Evolutionary conservation across 1,140 invertebrate genomes (phyloP).

Genomic region (Lamellibrachia luymesi): DNA sequence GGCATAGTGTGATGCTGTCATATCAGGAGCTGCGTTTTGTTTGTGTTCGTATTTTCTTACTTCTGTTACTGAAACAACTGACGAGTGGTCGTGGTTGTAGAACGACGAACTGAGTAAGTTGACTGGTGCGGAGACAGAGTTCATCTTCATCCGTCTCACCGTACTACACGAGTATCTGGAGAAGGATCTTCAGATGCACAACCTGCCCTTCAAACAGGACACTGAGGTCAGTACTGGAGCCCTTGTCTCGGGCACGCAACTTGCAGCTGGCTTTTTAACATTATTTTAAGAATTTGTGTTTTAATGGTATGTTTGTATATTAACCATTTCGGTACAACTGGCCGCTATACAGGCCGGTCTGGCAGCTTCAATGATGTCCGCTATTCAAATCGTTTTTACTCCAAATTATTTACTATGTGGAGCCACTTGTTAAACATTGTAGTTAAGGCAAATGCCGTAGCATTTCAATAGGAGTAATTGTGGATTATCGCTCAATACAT

Average conservation of each 20-base stretch:
- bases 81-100: background rate
- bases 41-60: background rate
- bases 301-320: no score
- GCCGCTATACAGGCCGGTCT: no score
- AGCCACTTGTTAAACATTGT: no score
- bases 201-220: conserved; percentile 79
- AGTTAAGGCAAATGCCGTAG: no score
- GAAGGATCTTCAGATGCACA: conserved; percentile 82
- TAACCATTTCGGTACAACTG: no score
- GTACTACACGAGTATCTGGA: conserved; percentile 94
- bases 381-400: no score
- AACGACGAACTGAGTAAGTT: conserved; percentile 30
- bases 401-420: no score
- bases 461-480: no score
- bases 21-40: background rate
- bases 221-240: conserved; percentile 54
- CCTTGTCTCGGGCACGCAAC: background rate
- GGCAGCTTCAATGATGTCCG: no score
- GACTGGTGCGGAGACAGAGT: conserved; percentile 48
- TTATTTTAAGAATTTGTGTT: background rate
- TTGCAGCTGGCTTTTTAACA: background rate
- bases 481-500: no score
- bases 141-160: conserved; percentile 70
- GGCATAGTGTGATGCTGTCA: background rate
- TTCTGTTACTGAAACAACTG: background rate